Evolutionary conservation across 2,113 vertebrate genomes (phyloP), one percentile per base, ranked within the genome.

Genomic region (Sylvietta virens): DNA sequence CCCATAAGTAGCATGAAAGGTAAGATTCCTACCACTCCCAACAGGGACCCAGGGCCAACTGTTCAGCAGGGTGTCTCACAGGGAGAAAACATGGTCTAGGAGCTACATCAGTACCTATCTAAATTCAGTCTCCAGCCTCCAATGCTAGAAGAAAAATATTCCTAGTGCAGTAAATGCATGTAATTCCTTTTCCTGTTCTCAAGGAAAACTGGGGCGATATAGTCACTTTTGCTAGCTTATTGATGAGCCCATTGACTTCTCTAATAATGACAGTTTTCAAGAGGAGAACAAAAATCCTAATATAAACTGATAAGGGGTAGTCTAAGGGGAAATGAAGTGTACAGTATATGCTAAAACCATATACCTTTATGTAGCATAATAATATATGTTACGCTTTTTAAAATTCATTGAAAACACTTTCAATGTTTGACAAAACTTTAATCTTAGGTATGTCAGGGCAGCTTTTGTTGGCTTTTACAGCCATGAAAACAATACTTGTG

Each of bases 1-100:
- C 65, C 87, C 88, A 65, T 18, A 73, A 86, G 88, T 8, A 89
- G 95, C 92, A 84, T 90, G 80, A 83, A 95, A 97, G 90, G 70
- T 85, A 11, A 88, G 81, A 93, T 96, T 96, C 90, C 86, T 80
- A 24, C 86, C 40, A 61, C 71, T 94, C 83, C 37, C 95, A 78
- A 44, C 13, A 81, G 96, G 93, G 92, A 96, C 76, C 44, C 62
- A 13, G 71, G n/a, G 61, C 60, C 78, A 91, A 94, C 60, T 10
- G 9, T 58, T 86, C 83, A 70, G 50, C 39, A 13, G 16, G 10
- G 35, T 47, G 79, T 54, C 71, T 62, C 61, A 22, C 20, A 74
- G 90, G 65, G 60, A 66, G 72, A 90, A 96, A 95, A 94, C 89
- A 94, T 47, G 45, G 93, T 62, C 82, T 19, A 28, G 54, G 57